These are phyloP conservation scores for Portevinia maculata DNA, from an alignment of 2,888 invertebrate species.

Conservation along the genomic window DNA sequence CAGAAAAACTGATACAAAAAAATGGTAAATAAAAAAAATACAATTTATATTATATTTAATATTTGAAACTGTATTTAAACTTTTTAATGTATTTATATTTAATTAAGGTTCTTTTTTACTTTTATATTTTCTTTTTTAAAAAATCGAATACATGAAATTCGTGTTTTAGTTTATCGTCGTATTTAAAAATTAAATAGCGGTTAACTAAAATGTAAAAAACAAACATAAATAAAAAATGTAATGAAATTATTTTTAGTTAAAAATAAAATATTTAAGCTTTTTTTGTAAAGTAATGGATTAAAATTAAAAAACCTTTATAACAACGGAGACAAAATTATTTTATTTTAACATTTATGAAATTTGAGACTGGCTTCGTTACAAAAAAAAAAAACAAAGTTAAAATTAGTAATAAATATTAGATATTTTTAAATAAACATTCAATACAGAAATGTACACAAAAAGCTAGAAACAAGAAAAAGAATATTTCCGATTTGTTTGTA, in stretches of 20 bases:
- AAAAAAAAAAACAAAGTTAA: constrained; percentile 17
- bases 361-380: constrained; percentile 72
- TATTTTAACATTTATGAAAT: constrained; percentile 61
- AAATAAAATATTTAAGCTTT: constrained; percentile 38
- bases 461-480: constrained; percentile 17
- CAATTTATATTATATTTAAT: constrained; percentile 66
- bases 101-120: constrained; percentile 69
- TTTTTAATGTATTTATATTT: constrained; percentile 72
- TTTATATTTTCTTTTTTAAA: constrained; percentile 59
- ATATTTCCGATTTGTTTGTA: constrained; percentile 8
- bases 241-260: constrained; percentile 15
- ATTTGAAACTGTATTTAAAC: constrained; percentile 70
- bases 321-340: constrained; percentile 57
- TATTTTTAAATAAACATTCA: constrained; percentile 40
- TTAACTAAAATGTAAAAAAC: constrained; percentile 37
- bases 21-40: constrained; percentile 47
- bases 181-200: constrained; percentile 58
- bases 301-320: constrained; percentile 24
- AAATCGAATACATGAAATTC: constrained; percentile 43
- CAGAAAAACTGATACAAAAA: constrained; percentile 27
- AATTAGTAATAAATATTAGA: constrained; percentile 54
- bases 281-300: constrained; percentile 43
- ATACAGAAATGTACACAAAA: constrained; percentile 12
- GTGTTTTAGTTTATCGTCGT: constrained; percentile 47
- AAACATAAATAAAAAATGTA: constrained; percentile 35